Evolutionary conservation across 2,113 vertebrate species (phyloP).

Genomic region (Tympanuchus pallidicinctus): DNA sequence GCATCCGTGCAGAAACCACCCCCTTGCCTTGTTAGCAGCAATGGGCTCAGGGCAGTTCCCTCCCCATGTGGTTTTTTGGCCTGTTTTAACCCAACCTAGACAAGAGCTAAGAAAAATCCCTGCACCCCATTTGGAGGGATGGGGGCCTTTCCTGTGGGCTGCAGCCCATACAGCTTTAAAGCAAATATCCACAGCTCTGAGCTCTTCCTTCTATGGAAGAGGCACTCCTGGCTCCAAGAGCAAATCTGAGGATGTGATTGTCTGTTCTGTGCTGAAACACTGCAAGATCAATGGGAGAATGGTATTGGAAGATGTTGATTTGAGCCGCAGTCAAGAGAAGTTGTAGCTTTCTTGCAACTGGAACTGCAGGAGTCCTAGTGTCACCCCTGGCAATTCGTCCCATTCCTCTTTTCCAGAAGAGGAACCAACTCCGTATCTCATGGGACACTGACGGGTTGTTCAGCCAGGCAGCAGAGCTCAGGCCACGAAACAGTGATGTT

Average conservation of each 20-base stretch:
- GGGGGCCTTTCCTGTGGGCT: background rate
- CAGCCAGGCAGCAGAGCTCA: background rate
- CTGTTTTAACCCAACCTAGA: background rate
- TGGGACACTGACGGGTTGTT: rapidly evolving
- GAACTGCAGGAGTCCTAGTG: background rate
- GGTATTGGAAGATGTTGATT: background rate
- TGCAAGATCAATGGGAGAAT: background rate
- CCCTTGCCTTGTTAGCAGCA: background rate
- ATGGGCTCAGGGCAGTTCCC: background rate
- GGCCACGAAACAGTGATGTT: rapidly evolving
- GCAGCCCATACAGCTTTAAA: rapidly evolving
- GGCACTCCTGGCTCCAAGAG: background rate
- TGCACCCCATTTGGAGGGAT: background rate
- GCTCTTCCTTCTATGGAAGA: background rate
- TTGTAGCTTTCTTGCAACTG: background rate
- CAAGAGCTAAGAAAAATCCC: background rate
- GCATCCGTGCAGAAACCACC: background rate
- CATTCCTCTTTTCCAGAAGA: background rate
- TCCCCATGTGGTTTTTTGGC: rapidly evolving
- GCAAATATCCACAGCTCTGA: background rate
- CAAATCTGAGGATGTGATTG: background rate
- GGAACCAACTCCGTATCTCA: rapidly evolving
- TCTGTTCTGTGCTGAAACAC: background rate
- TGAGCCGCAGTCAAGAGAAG: rapidly evolving
- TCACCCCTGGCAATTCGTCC: background rate